Conservation (phyloP, 2,113 vertebrate species). For the Gadus chalcogrammus region DNA sequence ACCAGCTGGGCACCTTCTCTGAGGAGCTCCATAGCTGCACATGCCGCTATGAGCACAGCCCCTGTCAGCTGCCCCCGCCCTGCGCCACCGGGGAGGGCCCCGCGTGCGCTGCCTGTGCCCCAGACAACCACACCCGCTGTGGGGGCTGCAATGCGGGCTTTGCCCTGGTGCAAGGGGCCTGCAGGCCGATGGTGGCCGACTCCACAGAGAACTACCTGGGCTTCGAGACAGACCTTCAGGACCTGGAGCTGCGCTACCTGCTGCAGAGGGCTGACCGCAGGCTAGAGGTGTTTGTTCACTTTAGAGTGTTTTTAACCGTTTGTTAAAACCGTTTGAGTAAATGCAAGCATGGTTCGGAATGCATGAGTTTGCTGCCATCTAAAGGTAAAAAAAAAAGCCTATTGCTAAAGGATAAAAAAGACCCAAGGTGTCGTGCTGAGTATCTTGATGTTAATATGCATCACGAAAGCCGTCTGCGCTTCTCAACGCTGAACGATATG, state of each 20-base stretch:
- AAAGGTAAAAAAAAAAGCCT: too few species aligned
- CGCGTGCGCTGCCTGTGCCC: constrained; percentile 80
- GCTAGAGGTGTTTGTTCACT: constrained; percentile 73
- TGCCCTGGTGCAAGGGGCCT: constrained; percentile 84
- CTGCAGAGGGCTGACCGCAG: constrained; percentile 87
- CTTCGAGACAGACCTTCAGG: constrained; percentile 94
- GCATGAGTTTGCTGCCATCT: too few species aligned
- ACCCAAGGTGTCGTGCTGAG: too few species aligned
- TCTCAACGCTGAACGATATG: too few species aligned
- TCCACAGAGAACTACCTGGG: constrained; percentile 94
- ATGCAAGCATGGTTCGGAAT: too few species aligned
- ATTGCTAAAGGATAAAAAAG: too few species aligned
- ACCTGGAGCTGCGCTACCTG: constrained; percentile 89
- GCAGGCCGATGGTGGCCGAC: constrained; percentile 91
- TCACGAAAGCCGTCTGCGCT: too few species aligned
- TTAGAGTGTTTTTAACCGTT: constrained; percentile 9
- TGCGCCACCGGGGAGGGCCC: constrained; percentile 83
- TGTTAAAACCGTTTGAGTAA: constrained; percentile 17
- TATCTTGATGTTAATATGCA: too few species aligned
- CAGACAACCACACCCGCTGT: constrained; percentile 91
- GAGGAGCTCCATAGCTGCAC: constrained; percentile 91
- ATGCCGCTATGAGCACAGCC: constrained; percentile 85
- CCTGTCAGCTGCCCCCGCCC: constrained; percentile 81
- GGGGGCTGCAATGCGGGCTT: constrained; percentile 88
- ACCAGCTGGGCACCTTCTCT: constrained; percentile 88